Percentiles rank a stretch among this genome's conserved stretches.
Conservation (phyloP, 2,888 invertebrate species). For the Campoplex nolae region DNA sequence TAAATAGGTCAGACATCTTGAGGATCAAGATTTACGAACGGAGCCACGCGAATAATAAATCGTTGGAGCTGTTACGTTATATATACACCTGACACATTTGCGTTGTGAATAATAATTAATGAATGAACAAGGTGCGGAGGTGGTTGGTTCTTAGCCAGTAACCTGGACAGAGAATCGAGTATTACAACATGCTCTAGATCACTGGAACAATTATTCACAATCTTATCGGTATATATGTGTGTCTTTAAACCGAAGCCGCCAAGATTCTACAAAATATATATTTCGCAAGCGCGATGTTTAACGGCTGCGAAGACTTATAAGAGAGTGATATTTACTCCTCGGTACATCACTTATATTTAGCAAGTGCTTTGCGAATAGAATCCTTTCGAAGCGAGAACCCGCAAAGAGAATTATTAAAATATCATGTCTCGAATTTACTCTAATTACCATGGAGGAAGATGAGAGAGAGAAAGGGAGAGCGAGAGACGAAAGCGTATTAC, state of each 20-base stretch:
- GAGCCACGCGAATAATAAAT: slow-evolving; percentile 33
- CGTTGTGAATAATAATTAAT: slow-evolving; percentile 62
- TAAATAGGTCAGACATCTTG: slow-evolving; percentile 28
- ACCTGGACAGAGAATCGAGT: slow-evolving; percentile 11
- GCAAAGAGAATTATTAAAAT: slow-evolving; percentile 24
- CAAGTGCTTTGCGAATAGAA: neutral
- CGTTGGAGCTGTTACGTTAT: slow-evolving; percentile 20
- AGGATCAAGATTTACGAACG: slow-evolving; percentile 24
- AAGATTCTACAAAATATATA: slow-evolving; percentile 27
- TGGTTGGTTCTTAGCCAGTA: slow-evolving; percentile 28
- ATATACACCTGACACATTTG: slow-evolving; percentile 45
- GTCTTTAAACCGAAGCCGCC: slow-evolving; percentile 8
- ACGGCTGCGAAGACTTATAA: slow-evolving; percentile 6
- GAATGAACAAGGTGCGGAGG: slow-evolving; percentile 62
- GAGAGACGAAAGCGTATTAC: neutral
- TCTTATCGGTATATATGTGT: slow-evolving; percentile 35
- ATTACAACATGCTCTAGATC: slow-evolving; percentile 54
- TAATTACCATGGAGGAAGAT: slow-evolving; percentile 29
- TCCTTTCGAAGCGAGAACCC: slow-evolving; percentile 20
- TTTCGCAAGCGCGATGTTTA: slow-evolving; percentile 41
- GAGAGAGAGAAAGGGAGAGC: neutral
- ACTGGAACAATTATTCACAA: slow-evolving; percentile 47
- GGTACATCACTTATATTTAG: neutral
- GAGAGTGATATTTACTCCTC: slow-evolving; percentile 53
- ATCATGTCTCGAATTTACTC: slow-evolving; percentile 34